A percentile compares a stretch with the other conserved stretches of the same genome.
Conservation (phyloP, 1,140 invertebrate genomes). For the Argopecten irradians region DNA sequence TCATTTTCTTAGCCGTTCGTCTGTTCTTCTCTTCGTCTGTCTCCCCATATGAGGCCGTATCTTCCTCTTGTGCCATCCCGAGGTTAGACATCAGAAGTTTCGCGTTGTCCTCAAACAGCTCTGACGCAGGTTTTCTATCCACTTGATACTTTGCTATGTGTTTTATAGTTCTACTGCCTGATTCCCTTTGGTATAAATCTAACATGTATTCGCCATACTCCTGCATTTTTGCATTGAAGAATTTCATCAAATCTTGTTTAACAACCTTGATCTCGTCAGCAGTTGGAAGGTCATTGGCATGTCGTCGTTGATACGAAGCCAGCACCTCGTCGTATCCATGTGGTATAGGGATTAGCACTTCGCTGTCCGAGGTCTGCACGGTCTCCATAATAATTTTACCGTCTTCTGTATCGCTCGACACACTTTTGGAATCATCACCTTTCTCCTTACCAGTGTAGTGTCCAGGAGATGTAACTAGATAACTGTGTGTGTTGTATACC, state of each 20-base stretch:
- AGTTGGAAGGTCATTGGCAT: constrained; percentile 36
- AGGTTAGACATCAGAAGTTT: constrained; percentile 63
- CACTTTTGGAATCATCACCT: constrained; percentile 37
- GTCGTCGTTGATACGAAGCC: constrained; percentile 34
- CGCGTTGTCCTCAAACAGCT: constrained; percentile 68
- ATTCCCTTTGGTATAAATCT: constrained; percentile 65
- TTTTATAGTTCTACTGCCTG: constrained; percentile 48
- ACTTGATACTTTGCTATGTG: constrained; percentile 71
- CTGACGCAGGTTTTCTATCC: constrained; percentile 65
- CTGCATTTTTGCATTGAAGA: constrained; percentile 30
- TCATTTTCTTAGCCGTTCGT: constrained; percentile 53
- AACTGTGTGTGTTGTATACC: constrained; percentile 70
- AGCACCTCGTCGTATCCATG: constrained; percentile 38
- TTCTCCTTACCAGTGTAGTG: constrained; percentile 41
- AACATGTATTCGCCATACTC: constrained; percentile 56
- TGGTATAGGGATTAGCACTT: constrained; percentile 38
- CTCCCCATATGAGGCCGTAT: not conserved
- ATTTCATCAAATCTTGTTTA: constrained; percentile 32
- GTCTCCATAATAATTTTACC: constrained; percentile 53
- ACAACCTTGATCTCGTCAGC: constrained; percentile 34
- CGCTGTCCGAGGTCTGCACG: constrained; percentile 33
- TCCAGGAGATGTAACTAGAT: constrained; percentile 68
- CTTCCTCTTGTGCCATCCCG: constrained; percentile 46
- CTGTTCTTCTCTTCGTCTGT: constrained; percentile 46
- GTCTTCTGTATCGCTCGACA: not conserved